Evolutionary conservation across 2,888 invertebrate genomes (phyloP).

Genomic region (Drosophila kuntzei): DNA sequence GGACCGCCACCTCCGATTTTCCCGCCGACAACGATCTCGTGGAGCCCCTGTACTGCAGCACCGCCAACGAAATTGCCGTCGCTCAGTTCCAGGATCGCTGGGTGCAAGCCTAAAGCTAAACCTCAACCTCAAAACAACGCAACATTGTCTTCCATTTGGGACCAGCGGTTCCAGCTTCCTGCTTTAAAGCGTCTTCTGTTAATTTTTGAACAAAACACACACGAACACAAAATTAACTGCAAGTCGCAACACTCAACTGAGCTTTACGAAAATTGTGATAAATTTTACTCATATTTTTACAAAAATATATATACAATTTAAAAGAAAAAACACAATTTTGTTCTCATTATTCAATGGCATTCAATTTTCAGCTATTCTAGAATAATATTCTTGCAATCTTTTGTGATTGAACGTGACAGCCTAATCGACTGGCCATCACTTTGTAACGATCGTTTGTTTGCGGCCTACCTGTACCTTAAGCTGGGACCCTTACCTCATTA

Average conservation of each 20-base stretch:
- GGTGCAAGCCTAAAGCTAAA: slow-evolving; percentile 88
- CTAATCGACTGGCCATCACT: slow-evolving; percentile 54
- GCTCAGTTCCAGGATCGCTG: slow-evolving; percentile 86
- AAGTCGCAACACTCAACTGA: slow-evolving; percentile 65
- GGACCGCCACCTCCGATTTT: slow-evolving; percentile 88
- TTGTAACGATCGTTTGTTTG: slow-evolving; percentile 27
- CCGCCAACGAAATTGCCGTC: slow-evolving; percentile 82
- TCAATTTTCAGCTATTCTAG: slow-evolving; percentile 39
- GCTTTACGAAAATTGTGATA: slow-evolving; percentile 80
- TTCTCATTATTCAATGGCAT: slow-evolving; percentile 41
- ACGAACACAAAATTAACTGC: slow-evolving; percentile 60
- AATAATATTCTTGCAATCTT: slow-evolving; percentile 29
- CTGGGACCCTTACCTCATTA: slow-evolving; percentile 10
- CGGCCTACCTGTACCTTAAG: slow-evolving; percentile 35
- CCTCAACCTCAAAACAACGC: slow-evolving; percentile 16
- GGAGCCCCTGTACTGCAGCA: slow-evolving; percentile 83
- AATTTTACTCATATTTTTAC: slow-evolving; percentile 62
- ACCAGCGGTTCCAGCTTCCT: slow-evolving; percentile 49
- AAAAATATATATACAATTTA: slow-evolving; percentile 58
- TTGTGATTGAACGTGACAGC: slow-evolving; percentile 66
- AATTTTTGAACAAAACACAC: slow-evolving; percentile 42
- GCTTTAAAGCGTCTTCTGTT: slow-evolving; percentile 76
- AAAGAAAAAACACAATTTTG: slow-evolving; percentile 32
- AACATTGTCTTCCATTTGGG: slow-evolving; percentile 72
- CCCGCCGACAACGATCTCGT: slow-evolving; percentile 84